phyloP scores from a whole-genome alignment of 2,113 vertebrate species.

The Tachysurus vachellii region DNA sequence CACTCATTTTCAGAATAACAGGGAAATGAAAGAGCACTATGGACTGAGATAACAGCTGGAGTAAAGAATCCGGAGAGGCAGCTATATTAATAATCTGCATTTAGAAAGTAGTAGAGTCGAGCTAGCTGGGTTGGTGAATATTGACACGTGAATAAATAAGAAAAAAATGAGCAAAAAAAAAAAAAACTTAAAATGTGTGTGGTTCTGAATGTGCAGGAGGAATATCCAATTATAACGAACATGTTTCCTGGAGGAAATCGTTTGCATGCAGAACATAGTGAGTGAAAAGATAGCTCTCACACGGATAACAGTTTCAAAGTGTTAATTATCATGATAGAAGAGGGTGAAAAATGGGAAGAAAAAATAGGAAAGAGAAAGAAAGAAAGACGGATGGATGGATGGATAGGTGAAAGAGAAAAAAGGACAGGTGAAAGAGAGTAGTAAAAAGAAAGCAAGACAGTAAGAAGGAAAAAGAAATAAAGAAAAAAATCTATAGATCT shows the following conservation, averaged over 20 bases:
- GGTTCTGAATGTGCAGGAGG: neutral
- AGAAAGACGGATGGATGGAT: neutral
- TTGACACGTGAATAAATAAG: neutral
- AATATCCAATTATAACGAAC: neutral
- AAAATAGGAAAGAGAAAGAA: neutral
- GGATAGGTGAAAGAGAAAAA: neutral
- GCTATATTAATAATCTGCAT: neutral
- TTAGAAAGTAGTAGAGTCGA: neutral
- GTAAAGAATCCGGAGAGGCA: neutral
- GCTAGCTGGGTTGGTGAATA: neutral
- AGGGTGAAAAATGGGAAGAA: neutral
- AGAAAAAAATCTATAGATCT: neutral
- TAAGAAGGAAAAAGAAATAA: neutral
- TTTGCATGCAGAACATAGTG: neutral
- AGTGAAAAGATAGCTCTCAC: neutral
- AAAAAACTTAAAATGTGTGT: too few relatives aligned
- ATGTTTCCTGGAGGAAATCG: neutral
- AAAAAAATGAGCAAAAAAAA: neutral
- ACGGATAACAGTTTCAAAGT: neutral
- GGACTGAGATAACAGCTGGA: conserved; percentile 16
- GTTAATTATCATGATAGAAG: neutral
- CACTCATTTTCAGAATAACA: neutral
- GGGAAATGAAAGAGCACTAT: neutral
- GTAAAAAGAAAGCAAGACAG: neutral
- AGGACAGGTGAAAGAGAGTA: neutral